Evolutionary conservation across 2,888 invertebrate genomes (phyloP), one percentile per base, ranked within the genome.

Genomic region (Hypsopygia costalis): DNA sequence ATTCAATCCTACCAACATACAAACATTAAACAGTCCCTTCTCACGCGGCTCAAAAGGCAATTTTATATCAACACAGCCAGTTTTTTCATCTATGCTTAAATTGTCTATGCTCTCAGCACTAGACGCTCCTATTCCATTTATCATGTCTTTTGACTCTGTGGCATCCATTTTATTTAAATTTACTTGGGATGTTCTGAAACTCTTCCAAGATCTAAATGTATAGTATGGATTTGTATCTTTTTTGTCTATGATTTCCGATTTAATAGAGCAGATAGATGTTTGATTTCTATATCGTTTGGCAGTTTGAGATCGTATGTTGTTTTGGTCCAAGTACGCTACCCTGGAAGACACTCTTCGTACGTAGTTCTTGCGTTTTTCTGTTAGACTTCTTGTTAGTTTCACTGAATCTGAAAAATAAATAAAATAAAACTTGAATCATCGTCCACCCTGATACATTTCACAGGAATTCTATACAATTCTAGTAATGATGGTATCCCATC

Each of bases 1-100:
- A 54, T 93, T 92, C 47, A 93, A 75, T 0, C 93, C 94, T 20
- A 94, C 92, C 42, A 94, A 75, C 7, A 94, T 59, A 49, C 94
- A 92, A 27, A 93, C 90, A 59, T 93, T 92, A 56, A 94, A 94
- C 35, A 94, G 57, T 4, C 91, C 80, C 9, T 66, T 69, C 8
- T 83, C 82, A 3, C 81, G 52, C 0, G 80, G 73, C 51, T 76
- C 82, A 43, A 83, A 81, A 0, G 83, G 81, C 52, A 83, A 40
- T 9, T 69, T 72, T 1, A 82, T 69, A 40, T 80, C 82, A 0
- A 85, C 70, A 38, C 88, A 86, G 0, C 86, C 88, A 0, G 83
- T 69, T 36, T 82, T 86, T 48, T 81, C 86, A 32, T 87, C 83
- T 35, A 83, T 76, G 30, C 81, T 78, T 49, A 71, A 41, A 28